Conservation (phyloP, 92 coral and sea anemone species). For the Actinernus sp. region DNA sequence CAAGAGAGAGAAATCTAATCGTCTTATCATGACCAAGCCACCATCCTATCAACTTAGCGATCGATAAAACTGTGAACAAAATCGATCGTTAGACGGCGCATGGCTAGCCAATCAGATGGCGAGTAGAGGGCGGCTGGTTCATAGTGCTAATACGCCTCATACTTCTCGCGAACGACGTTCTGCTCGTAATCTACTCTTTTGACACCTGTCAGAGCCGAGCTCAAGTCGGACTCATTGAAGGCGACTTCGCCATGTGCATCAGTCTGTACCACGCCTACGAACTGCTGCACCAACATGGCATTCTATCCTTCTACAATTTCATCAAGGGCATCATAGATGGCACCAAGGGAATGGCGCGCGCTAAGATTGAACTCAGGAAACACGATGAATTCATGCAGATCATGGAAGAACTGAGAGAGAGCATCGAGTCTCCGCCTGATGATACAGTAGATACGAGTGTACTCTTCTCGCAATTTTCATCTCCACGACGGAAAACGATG, state of each 20-base stretch:
- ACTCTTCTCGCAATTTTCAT: constrained; percentile 80
- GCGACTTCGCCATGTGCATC: constrained; percentile 96
- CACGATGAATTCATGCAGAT: constrained; percentile 79
- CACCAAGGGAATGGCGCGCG: constrained; percentile 88
- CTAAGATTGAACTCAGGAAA: constrained; percentile 79
- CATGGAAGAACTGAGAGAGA: constrained; percentile 77
- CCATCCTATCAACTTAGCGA: no score
- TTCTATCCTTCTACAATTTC: constrained; percentile 96
- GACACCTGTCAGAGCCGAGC: constrained; percentile 80
- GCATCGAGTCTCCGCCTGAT: constrained; percentile 82
- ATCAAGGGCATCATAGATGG: constrained; percentile 93
- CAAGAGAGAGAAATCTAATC: no score
- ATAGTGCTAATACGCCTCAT: no score
- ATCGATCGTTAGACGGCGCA: no score
- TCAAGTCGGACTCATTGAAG: constrained; percentile 82
- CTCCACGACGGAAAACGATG: constrained; percentile 67
- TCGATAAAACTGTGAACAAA: no score
- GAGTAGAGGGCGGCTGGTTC: no score
- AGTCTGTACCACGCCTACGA: constrained; percentile 97
- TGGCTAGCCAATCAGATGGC: no score
- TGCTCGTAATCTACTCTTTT: no score
- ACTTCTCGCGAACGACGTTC: no score
- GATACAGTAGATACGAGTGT: constrained; percentile 54
- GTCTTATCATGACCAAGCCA: no score
- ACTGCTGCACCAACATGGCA: constrained; percentile 93